Evolutionary conservation across 2,113 vertebrate genomes (phyloP).

Genomic region (Hepsetus odoe): DNA sequence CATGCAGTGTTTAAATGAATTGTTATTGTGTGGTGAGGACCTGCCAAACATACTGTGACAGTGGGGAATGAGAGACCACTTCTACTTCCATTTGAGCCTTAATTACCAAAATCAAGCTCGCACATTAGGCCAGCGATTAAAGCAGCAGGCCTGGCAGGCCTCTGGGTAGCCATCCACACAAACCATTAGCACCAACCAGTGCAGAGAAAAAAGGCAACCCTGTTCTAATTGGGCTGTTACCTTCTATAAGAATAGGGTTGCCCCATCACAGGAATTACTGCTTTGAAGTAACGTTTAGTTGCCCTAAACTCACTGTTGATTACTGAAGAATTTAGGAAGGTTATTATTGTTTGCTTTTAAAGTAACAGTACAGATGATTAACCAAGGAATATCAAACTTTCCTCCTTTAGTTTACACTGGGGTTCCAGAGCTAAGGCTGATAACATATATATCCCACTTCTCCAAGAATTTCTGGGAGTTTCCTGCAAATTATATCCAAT

Average conservation of each 20-base stretch:
- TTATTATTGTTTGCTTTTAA: too few relatives aligned
- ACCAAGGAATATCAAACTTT: neutral
- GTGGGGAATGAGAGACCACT: constrained; percentile 53
- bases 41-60: constrained; percentile 40
- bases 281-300: too few relatives aligned
- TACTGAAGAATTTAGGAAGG: too few relatives aligned
- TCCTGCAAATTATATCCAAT: too few relatives aligned
- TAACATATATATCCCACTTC: too few relatives aligned
- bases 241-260: constrained; percentile 8
- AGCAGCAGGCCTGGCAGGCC: constrained; percentile 58
- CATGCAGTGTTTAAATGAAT: constrained; percentile 15
- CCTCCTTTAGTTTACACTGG: neutral
- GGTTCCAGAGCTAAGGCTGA: too few relatives aligned
- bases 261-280: neutral
- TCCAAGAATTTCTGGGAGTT: too few relatives aligned
- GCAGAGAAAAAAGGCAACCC: constrained; percentile 27
- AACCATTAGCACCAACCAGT: constrained; percentile 36
- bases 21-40: constrained; percentile 13
- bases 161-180: constrained; percentile 57
- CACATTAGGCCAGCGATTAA: constrained; percentile 67
- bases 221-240: constrained; percentile 9
- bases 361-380: neutral
- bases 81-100: constrained; percentile 65
- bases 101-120: constrained; percentile 66
- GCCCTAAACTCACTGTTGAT: too few relatives aligned